phyloP scores from a whole-genome alignment of 2,888 invertebrate species.

The Hylaea fasciaria region DNA sequence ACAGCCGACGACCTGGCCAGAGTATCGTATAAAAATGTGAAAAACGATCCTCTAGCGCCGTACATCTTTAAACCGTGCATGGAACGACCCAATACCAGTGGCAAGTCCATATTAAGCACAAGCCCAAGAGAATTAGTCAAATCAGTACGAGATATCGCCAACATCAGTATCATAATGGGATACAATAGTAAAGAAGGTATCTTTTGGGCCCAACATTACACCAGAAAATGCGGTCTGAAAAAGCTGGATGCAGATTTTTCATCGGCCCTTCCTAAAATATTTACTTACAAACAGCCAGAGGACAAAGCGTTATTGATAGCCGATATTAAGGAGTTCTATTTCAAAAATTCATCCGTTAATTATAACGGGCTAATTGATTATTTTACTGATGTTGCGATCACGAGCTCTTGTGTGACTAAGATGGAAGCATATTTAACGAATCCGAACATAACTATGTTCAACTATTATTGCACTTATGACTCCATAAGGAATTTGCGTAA shows the following conservation, averaged over 20 bases:
- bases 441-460: conserved; percentile 42
- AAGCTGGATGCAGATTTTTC: conserved; percentile 34
- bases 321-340: conserved; percentile 48
- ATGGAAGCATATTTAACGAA: conserved; percentile 38
- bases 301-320: conserved; percentile 41
- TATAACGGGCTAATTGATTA: conserved; percentile 48
- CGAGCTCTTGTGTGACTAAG: conserved; percentile 42
- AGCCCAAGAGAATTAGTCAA: conserved; percentile 44
- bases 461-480: conserved; percentile 55
- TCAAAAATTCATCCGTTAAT: conserved; percentile 39
- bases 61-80: conserved; percentile 50
- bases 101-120: conserved; percentile 43
- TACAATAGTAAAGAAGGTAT: conserved; percentile 58
- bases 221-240: conserved; percentile 37
- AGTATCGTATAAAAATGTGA: conserved; percentile 41
- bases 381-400: conserved; percentile 51
- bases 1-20: conserved; percentile 47
- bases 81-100: conserved; percentile 37
- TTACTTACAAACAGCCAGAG: conserved; percentile 16
- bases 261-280: conserved; percentile 42
- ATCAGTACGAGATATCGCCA: conserved; percentile 22
- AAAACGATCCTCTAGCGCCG: conserved; percentile 43
- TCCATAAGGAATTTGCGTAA: conserved; percentile 53
- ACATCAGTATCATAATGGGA: conserved; percentile 51
- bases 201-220: conserved; percentile 46